Evolutionary conservation across 2,113 vertebrate species (phyloP).

Genomic region (Cyanoderma ruficeps): DNA sequence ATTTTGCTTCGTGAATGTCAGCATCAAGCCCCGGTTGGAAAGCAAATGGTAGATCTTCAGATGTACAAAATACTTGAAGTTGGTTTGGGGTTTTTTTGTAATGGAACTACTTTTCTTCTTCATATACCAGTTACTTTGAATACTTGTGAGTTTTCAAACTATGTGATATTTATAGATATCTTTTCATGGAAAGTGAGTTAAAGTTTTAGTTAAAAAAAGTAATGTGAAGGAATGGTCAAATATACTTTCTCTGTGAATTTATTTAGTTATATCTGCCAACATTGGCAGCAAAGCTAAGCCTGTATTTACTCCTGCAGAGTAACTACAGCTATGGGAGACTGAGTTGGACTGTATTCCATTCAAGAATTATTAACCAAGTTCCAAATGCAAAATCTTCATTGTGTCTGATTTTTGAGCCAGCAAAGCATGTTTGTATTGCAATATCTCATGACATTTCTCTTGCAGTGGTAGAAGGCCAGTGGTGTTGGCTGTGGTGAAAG

Average conservation of each 20-base stretch:
- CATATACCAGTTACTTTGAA: background rate
- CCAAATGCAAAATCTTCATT: slow-evolving; percentile 54
- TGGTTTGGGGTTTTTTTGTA: background rate
- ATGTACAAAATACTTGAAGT: background rate
- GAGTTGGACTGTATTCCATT: slow-evolving; percentile 21
- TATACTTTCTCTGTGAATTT: slow-evolving; percentile 21
- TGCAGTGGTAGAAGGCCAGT: background rate
- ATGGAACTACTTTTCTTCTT: background rate
- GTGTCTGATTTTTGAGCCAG: slow-evolving; percentile 60
- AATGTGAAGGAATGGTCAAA: slow-evolving; percentile 14
- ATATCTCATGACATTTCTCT: slow-evolving; percentile 19
- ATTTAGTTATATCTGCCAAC: slow-evolving; percentile 45
- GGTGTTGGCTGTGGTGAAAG: slow-evolving; percentile 12
- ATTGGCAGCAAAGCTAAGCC: slow-evolving; percentile 10
- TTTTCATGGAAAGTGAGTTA: background rate
- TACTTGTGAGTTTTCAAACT: background rate
- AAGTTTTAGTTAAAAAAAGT: slow-evolving; percentile 6
- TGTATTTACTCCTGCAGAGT: slow-evolving; percentile 45
- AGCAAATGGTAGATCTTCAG: background rate
- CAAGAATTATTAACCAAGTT: slow-evolving; percentile 48
- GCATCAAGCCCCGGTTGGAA: slow-evolving; percentile 14
- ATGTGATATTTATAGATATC: slow-evolving; percentile 7
- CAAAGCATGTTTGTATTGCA: slow-evolving; percentile 32
- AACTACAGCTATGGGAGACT: slow-evolving; percentile 48
- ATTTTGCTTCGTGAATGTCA: slow-evolving; percentile 31